Base-by-base conservation (phyloP, 2,797 vertebrate genomes). In the Sternotherus odoratus region DNA sequence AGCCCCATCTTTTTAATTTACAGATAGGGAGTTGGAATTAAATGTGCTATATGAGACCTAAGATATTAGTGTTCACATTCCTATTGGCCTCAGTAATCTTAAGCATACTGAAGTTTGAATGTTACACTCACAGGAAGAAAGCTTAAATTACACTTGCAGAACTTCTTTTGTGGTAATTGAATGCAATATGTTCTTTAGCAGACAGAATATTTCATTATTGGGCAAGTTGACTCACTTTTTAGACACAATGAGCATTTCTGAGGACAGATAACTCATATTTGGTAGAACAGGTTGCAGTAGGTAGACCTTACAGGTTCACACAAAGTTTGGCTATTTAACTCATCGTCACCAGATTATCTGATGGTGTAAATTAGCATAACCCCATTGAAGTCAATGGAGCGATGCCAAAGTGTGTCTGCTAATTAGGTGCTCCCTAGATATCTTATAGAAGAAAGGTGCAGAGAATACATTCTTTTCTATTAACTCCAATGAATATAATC, bases 1-100 rank as follows among this genome's bases (percentile, higher is more conserved):
- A 92, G 89, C 60, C 33, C 79, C 92, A 90, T 85, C 48, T 92
- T 72, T 93, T 90, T 92, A 5, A 83, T 89, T 92, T 91, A 86
- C 87, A 75, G 79, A 93, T 12, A 46, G 77, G 89, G 79, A 51
- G 28, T 91, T 83, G 24, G 39, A 53, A 24, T 48, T 72, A 92
- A 92, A 86, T 88, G 49, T 6, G 30, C 43, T 87, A 21, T 30
- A 30, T 51, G 36, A 79, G 85, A 82, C 54, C 81, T 85, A 28
- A 94, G 81, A 33, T 6, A n/a, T 57, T 16, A 77, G 63, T 19
- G 43, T 24, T 92, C 50, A 24, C n/a, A 66, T 87, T 82, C 78
- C 78, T 80, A 82, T 1, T 87, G 85, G 86, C 54, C 39, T 75
- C 0, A 43, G 46, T 30, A 69, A 50, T 82, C 74, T 77, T 24